phyloP scores from a whole-genome alignment of 1,140 invertebrate species.

The Colletes latitarsis region DNA sequence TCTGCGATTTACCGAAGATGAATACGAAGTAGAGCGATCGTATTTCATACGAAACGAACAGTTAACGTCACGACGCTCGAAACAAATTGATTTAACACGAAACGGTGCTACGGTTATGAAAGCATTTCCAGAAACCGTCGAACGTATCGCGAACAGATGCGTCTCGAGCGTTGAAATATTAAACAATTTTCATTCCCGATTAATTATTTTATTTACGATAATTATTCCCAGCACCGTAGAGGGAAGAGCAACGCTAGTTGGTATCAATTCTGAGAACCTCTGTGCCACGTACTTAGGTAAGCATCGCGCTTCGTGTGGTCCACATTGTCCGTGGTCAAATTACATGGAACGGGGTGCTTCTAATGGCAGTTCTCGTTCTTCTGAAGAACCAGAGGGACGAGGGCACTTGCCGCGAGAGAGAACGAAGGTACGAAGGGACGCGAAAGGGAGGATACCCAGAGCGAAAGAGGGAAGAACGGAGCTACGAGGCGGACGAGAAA shows the following conservation, averaged over 20 bases:
- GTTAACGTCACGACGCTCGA: not conserved
- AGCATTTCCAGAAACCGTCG: not conserved
- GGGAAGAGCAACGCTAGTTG: too few species aligned
- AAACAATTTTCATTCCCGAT: too few species aligned
- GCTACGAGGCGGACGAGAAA: not conserved
- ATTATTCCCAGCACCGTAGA: too few species aligned
- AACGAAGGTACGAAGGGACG: constrained; percentile 11
- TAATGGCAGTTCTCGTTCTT: constrained; percentile 75
- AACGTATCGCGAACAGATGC: not conserved
- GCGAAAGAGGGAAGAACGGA: constrained; percentile 9
- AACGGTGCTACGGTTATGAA: not conserved
- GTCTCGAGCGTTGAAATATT: not conserved
- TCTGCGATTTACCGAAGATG: constrained; percentile 18
- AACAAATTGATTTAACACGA: not conserved
- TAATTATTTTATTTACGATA: too few species aligned
- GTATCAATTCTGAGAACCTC: constrained; percentile 65
- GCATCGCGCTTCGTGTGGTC: constrained; percentile 76
- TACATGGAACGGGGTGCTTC: constrained; percentile 77
- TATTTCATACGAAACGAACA: not conserved
- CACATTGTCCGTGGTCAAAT: constrained; percentile 77
- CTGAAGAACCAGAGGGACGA: constrained; percentile 55
- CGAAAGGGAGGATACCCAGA: not conserved
- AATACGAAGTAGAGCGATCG: not conserved
- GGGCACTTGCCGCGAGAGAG: constrained; percentile 39
- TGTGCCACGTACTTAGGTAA: constrained; percentile 59